Evolutionary conservation across 2,888 invertebrate genomes (phyloP), one percentile per base, ranked within the genome.

Genomic region (Tiphia femorata): DNA sequence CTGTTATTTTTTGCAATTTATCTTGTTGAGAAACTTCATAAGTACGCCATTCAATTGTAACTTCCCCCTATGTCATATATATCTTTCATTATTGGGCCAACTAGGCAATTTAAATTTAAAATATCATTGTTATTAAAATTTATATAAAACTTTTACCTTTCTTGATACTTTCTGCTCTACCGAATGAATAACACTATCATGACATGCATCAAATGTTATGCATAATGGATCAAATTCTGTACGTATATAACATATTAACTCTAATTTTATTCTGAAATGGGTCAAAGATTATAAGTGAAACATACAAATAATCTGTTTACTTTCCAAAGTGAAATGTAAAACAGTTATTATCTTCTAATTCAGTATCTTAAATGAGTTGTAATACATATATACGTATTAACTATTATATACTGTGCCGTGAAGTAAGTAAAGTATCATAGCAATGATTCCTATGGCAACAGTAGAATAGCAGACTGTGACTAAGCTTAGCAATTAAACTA

Each of bases 191-290:
- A 90, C 85, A 79, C 91, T 90, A 52, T 91, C 89, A 64, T 90
- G 87, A 49, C 89, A 86, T 62, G 89, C 87, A 72, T 95, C 91
- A 74, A 96, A 90, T 68, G 90, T 89, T 23, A 94, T 92, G 77
- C 89, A 89, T n/a, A 96, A 83, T 0, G 95, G 95, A 84, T 96
- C 96, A 82, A 92, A 92, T 81, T 96, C 95, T 27, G 96, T 91
- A 84, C 93, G 91, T 74, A 92, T 92, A 76, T 92, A 94, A 43
- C 93, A 92, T 51, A 92, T 81, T 30, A 95, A 86, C 70, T 91
- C 91, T 58, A 94, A 86, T 76, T 92, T 91, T 59, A 87, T 86
- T 12, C 92, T 92, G 84, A 62, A 81, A 80, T n/a, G n/a, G n/a
- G n/a, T n/a, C n/a, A n/a, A 40, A 21, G n/a, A 40, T 14, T 40